phyloP scores from a whole-genome alignment of 1,140 invertebrate genomes.

The Mesaphorura yosii region DNA sequence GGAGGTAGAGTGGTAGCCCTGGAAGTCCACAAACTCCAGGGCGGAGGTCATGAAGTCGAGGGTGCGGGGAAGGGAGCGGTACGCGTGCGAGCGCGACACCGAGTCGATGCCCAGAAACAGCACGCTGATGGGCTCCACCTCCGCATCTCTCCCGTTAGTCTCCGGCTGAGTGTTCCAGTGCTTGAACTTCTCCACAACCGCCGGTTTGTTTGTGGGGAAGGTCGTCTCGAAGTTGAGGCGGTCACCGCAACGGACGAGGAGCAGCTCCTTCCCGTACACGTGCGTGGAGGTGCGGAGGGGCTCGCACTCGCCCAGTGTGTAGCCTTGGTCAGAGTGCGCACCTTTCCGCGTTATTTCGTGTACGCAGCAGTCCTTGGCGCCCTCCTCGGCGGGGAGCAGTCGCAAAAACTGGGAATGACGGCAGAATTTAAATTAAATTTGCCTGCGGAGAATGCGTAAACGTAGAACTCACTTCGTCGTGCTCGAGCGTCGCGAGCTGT shows the following conservation, averaged over 20 bases:
- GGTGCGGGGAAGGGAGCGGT: conserved; percentile 5
- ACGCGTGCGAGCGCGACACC: conserved; percentile 1
- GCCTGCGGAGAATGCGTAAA: background rate
- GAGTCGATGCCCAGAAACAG: conserved; percentile 8
- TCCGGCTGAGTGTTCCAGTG: background rate
- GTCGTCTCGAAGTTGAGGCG: conserved; percentile 5
- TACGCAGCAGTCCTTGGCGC: too few species aligned
- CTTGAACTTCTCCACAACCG: conserved; percentile 4
- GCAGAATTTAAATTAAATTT: background rate
- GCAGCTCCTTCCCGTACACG: background rate
- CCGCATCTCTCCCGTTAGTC: too few species aligned
- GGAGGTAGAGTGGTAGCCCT: conserved; percentile 3
- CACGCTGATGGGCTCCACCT: conserved; percentile 2
- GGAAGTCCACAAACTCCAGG: conserved; percentile 3
- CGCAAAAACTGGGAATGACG: background rate
- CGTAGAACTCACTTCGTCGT: background rate
- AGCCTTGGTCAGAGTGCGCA: too few species aligned
- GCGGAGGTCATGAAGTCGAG: background rate
- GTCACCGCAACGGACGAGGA: background rate
- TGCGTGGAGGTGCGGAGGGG: background rate
- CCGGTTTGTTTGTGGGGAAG: background rate
- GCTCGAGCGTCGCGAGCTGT: background rate
- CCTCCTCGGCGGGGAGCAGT: background rate
- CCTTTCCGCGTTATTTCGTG: too few species aligned
- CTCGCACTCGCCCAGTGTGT: too few species aligned